A percentile compares a stretch with the other conserved stretches of the same genome.
phyloP scores from a whole-genome alignment of 2,888 invertebrate genomes.

The Plebejus argus region DNA sequence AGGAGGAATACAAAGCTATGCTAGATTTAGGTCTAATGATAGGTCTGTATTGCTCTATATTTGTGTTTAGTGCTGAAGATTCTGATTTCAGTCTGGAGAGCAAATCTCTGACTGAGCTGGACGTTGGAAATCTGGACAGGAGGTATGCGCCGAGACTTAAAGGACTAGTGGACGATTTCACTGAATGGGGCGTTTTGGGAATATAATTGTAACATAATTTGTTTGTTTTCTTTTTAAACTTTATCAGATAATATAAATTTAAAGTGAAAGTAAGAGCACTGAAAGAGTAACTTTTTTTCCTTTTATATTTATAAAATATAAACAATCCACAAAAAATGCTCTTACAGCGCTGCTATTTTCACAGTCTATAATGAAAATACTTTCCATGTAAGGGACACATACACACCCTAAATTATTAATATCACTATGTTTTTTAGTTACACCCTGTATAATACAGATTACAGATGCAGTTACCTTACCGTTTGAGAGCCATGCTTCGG shows the following conservation, averaged over 20 bases:
- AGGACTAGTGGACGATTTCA: conserved; percentile 9
- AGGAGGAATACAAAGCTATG: conserved; percentile 49
- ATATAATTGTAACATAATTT: not conserved
- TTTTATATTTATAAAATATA: too few relatives aligned
- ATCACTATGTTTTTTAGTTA: too few relatives aligned
- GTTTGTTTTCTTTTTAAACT: not conserved
- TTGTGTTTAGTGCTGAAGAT: conserved; percentile 49
- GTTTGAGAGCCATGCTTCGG: too few relatives aligned
- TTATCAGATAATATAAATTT: not conserved
- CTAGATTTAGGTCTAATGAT: conserved; percentile 53
- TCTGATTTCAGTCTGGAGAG: not conserved
- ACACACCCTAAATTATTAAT: too few relatives aligned
- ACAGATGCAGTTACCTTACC: too few relatives aligned
- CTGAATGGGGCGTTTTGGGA: conserved; percentile 5
- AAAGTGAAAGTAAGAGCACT: too few relatives aligned
- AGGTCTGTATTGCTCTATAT: conserved; percentile 46
- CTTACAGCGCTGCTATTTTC: too few relatives aligned
- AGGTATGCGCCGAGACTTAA: not conserved
- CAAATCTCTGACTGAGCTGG: not conserved
- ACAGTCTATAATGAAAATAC: too few relatives aligned
- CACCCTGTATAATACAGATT: too few relatives aligned
- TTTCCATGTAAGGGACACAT: too few relatives aligned
- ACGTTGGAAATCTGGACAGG: not conserved
- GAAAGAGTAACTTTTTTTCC: too few relatives aligned
- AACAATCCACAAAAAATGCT: too few relatives aligned